Percentiles rank a stretch among this genome's conserved stretches.
Evolutionary conservation across 2,888 invertebrate genomes (phyloP).

Genomic region (Metalampra italica): DNA sequence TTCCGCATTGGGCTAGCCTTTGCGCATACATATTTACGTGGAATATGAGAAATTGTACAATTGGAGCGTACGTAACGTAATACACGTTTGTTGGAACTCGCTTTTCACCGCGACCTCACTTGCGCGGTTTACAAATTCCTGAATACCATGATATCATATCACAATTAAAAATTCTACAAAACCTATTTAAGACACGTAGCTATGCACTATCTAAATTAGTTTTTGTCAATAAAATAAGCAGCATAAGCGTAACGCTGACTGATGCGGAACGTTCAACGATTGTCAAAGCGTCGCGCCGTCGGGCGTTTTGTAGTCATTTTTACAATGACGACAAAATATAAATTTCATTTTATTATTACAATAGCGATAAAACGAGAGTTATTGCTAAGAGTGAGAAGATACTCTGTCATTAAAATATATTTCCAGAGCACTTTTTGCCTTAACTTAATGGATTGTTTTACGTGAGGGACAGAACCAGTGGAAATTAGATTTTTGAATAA

Average conservation of each 20-base stretch:
- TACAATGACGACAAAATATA: conserved; percentile 38
- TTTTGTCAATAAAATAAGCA: conserved; percentile 2
- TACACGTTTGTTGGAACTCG: no score
- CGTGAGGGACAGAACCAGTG: conserved; percentile 15
- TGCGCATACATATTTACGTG: conserved; percentile 5
- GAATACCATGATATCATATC: no score
- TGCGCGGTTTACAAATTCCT: no score
- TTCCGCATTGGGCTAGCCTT: conserved; percentile 4
- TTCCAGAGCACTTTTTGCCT: conserved; percentile 38
- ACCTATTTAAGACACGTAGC: no score
- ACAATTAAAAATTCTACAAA: no score
- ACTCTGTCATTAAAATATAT: conserved; percentile 38
- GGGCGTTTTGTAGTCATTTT: conserved; percentile 27
- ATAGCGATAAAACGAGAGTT: conserved; percentile 36
- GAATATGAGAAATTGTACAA: conserved; percentile 5
- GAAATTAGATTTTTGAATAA: conserved; percentile 14
- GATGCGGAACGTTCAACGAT: background rate
- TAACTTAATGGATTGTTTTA: conserved; percentile 38
- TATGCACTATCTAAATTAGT: no score
- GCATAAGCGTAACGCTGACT: background rate
- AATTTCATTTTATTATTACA: conserved; percentile 36
- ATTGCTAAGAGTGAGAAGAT: conserved; percentile 29
- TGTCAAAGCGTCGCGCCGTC: conserved; percentile 26
- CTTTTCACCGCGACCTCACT: no score
- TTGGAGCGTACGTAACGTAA: conserved; percentile 3